Base-by-base conservation (phyloP, 1,140 invertebrate species). In the Phymastichus coffea region DNA sequence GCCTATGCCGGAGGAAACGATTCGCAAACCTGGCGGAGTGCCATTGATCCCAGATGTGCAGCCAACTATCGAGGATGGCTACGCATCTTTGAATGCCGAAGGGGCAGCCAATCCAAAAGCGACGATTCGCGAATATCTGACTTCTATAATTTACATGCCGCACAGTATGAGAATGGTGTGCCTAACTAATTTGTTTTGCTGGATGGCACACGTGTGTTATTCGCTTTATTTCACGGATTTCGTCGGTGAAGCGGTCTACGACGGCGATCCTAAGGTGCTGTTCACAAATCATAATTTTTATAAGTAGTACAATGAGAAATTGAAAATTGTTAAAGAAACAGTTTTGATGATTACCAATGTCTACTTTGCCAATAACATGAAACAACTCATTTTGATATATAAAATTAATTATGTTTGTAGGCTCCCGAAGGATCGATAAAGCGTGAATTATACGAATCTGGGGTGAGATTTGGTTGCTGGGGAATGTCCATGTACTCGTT, bases 201-300 rank as follows among this genome's bases (percentile, higher is more conserved):
- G 95, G 96, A 97, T 96, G 93, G 93, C 94, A 0, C 90, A 98
- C 55, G 93, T 98, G 2, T 97, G 94, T 74, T 98, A 98, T 71
- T 97, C 95, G 0, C 80, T 98, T 0, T 98, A 97, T 76, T 98
- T 98, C 73, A 98, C 96, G 0, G 95, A 98, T 78, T 98, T 97
- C 74, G 95, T 98, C 6, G 96, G 94, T 0, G 94, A 98, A 79
- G 88, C 92, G 25, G 93, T 98, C n/a, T 98, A 91, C 73, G 84
- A 85, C n/a, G 94, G 94, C 0, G 86, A 95, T 83, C 95, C 94
- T 20, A 87, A 85, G 72, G 89, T 90, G 19, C 55, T 33, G 12
- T 33, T 33, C 6, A 7, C 12, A 7, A 7, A 7, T 12, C 6
- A 33, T 33, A 7, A 33, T 33, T 33, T 33, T 33, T 33, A 33